Evolutionary conservation across 2,888 invertebrate species (phyloP), one percentile per base, ranked within the genome.

Genomic region (Nephrocerus scutellatus): DNA sequence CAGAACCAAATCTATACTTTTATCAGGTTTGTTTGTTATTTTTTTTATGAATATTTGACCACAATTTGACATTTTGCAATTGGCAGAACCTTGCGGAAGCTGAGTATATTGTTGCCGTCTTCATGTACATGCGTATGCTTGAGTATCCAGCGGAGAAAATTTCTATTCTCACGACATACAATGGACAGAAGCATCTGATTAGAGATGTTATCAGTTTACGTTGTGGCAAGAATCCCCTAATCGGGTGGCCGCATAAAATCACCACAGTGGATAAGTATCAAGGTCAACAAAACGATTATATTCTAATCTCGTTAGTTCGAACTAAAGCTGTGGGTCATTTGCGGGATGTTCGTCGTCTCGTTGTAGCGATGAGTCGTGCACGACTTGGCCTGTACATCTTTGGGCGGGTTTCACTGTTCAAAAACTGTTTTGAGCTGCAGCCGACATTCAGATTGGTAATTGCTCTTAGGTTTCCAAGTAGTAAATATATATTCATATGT

Each of bases 241-340:
- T 98, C 52, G 97, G 97, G 13, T 74, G 82, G 57, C 95, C 95
- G 0, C 81, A 86, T 51, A 95, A 92, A 74, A 80, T 89, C 18
- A 87, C 89, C 1, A 99, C 98, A 0, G 98, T 99, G 13, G 98
- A 98, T 72, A 96, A 97, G 63, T 99, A 95, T 68, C 98, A 99
- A 63, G 98, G 98, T 40, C 98, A 99, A 62, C 98, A 99, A 70
- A 99, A 99, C 69, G 98, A 99, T 70, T 93, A 90, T 59, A 93
- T 99, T 43, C 74, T 99, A 12, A 75, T 99, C 32, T 98, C 97
- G 0, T 71, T 99, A 30, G 98, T 99, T 15, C 78, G 96, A 46
- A 97, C 97, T 0, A 84, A 84, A 60, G 89, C 92, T 1, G 96
- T 98, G n/a, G 98, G 98, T 23, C 98, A 98, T 73, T 75, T 98